These are phyloP conservation scores for Gryllus longicercus DNA, from an alignment of 2,888 invertebrate genomes.

Conservation along the genomic window DNA sequence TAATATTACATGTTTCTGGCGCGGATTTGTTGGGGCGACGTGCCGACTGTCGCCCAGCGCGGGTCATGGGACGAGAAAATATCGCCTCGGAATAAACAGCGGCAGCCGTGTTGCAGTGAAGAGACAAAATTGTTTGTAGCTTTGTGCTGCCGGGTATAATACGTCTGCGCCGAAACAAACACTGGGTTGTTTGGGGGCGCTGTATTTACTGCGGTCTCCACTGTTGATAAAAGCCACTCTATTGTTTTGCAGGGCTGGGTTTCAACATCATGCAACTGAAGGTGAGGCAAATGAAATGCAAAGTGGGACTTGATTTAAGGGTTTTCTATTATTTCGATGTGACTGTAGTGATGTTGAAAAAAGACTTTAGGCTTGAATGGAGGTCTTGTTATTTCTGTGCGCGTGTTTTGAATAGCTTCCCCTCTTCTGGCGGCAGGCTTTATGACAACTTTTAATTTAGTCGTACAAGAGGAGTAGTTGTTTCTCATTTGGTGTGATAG, in stretches of 20 bases:
- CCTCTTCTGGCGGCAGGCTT: too few relatives aligned
- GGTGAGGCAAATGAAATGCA: background rate
- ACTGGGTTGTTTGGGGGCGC: background rate
- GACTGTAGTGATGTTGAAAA: too few relatives aligned
- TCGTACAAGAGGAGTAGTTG: too few relatives aligned
- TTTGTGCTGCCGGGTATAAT: constrained; percentile 11
- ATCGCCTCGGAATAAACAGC: constrained; percentile 17
- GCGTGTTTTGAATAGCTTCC: too few relatives aligned
- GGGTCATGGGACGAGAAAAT: background rate
- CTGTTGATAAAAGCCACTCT: constrained; percentile 9
- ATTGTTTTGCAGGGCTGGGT: background rate
- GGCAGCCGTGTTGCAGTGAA: constrained; percentile 4
- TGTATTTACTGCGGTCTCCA: background rate
- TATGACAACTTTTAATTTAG: too few relatives aligned
- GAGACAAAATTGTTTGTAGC: constrained; percentile 17
- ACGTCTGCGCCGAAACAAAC: constrained; percentile 17
- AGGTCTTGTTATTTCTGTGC: too few relatives aligned
- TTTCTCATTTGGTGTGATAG: too few relatives aligned
- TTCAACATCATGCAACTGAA: background rate
- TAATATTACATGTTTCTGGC: constrained; percentile 17
- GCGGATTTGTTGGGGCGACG: constrained; percentile 8
- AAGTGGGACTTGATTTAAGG: too few relatives aligned
- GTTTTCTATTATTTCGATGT: too few relatives aligned
- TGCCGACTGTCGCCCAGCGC: background rate
- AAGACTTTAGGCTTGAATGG: too few relatives aligned